Percentiles rank a stretch among this genome's conserved stretches.
phyloP scores from a whole-genome alignment of 2,888 invertebrate genomes.

The Drosophila anomalata region DNA sequence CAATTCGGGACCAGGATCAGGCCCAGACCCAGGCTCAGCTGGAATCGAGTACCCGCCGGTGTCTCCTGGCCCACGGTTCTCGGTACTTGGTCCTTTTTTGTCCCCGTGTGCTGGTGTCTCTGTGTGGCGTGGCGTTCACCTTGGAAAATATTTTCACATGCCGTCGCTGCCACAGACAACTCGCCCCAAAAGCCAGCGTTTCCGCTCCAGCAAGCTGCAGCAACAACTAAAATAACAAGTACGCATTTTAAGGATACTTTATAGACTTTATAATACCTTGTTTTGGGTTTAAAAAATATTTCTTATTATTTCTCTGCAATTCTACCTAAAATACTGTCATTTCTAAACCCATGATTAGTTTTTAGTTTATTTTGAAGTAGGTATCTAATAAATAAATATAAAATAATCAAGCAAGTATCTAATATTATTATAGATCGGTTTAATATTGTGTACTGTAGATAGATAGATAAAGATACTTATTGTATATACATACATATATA shows the following conservation, averaged over 20 bases:
- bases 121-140: slow-evolving; percentile 71
- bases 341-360: too few relatives aligned
- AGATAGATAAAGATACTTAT: too few relatives aligned
- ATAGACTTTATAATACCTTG: slow-evolving; percentile 25
- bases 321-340: too few relatives aligned
- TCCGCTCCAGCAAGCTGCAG: slow-evolving; percentile 66
- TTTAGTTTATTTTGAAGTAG: too few relatives aligned
- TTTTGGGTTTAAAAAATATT: too few relatives aligned
- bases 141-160: slow-evolving; percentile 76
- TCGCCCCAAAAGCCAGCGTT: slow-evolving; percentile 51
- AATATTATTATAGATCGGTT: not conserved
- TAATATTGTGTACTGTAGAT: too few relatives aligned
- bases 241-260: not conserved
- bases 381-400: too few relatives aligned
- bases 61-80: slow-evolving; percentile 23
- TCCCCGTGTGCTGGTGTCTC: slow-evolving; percentile 18
- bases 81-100: slow-evolving; percentile 55
- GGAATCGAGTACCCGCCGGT: slow-evolving; percentile 56
- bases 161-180: slow-evolving; percentile 47
- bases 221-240: slow-evolving; percentile 47
- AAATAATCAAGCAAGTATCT: too few relatives aligned
- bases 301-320: too few relatives aligned
- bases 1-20: slow-evolving; percentile 56
- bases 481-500: too few relatives aligned
- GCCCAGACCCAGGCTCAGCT: slow-evolving; percentile 56